A percentile compares a stretch with the other conserved stretches of the same genome.
Conservation (phyloP, 2,888 invertebrate genomes). For the Agrotis segetum region DNA sequence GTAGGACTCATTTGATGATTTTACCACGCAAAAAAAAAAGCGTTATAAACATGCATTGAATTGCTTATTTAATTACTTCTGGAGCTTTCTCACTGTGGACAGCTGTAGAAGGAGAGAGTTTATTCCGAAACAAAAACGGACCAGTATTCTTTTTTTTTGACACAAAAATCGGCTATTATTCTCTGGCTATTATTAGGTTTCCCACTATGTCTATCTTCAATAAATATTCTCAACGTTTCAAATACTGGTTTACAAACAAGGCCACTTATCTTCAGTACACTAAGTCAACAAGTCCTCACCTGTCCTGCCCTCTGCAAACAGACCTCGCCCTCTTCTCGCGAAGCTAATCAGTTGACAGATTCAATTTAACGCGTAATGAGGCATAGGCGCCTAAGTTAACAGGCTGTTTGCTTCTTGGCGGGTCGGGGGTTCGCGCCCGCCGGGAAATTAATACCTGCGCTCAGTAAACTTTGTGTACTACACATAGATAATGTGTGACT, state of each 20-base stretch:
- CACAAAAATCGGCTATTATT: no score
- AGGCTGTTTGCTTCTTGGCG: slow-evolving; percentile 65
- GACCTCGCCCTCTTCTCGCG: slow-evolving; percentile 45
- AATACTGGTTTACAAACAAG: not conserved
- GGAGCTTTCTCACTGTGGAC: no score
- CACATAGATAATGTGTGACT: slow-evolving; percentile 60
- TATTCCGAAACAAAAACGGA: no score
- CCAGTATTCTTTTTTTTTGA: no score
- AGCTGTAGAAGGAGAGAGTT: no score
- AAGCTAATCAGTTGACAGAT: slow-evolving; percentile 68
- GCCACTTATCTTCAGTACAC: not conserved
- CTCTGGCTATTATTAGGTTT: no score
- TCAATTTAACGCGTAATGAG: slow-evolving; percentile 67
- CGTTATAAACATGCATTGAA: not conserved
- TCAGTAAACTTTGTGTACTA: slow-evolving; percentile 72
- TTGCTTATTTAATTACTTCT: not conserved
- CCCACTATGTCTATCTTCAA: not conserved
- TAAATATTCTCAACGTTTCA: not conserved
- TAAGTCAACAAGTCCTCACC: slow-evolving; percentile 16
- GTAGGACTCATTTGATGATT: no score
- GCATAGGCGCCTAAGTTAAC: slow-evolving; percentile 59
- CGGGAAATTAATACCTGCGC: slow-evolving; percentile 79
- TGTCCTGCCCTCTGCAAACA: slow-evolving; percentile 10
- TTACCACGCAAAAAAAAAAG: no score
- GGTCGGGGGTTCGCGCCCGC: slow-evolving; percentile 71